These are phyloP conservation scores for Sylvilagus bachmani DNA, from an alignment of 2,113 vertebrate species.

Conservation along the genomic window DNA sequence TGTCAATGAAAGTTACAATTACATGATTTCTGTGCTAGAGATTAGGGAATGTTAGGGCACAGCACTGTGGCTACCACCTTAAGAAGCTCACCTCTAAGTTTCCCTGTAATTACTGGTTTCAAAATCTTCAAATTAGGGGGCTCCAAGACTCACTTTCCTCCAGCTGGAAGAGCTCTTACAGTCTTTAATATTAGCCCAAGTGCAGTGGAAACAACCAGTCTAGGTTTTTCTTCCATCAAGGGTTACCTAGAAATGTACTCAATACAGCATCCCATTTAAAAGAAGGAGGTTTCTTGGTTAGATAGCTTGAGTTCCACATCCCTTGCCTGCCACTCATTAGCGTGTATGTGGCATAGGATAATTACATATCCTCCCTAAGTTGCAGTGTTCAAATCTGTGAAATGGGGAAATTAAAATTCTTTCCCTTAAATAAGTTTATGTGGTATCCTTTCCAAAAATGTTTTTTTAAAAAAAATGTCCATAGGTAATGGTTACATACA, in stretches of 20 bases:
- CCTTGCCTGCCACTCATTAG: not conserved
- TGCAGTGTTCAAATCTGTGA: not conserved
- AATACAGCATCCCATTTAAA: not conserved
- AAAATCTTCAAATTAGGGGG: not conserved
- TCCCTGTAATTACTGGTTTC: not conserved
- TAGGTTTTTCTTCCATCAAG: not conserved
- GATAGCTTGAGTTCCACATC: not conserved
- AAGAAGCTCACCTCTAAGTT: not conserved
- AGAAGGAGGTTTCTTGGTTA: not conserved
- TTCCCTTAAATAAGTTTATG: not conserved
- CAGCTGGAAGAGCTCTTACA: rapidly evolving
- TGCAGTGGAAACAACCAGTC: not conserved
- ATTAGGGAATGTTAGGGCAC: not conserved
- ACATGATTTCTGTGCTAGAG: not conserved
- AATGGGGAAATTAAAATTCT: not conserved
- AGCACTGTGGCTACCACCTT: not conserved
- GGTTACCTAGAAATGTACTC: not conserved
- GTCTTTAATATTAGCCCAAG: not conserved
- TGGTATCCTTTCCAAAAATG: not conserved
- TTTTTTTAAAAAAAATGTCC: not conserved
- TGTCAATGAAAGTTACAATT: conserved; percentile 35
- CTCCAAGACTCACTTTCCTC: not conserved
- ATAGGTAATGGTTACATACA: not conserved
- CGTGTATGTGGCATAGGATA: rapidly evolving
- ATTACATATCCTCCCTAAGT: not conserved